phyloP scores from a whole-genome alignment of 2,797 vertebrate genomes.

The Lithobates pipiens region DNA sequence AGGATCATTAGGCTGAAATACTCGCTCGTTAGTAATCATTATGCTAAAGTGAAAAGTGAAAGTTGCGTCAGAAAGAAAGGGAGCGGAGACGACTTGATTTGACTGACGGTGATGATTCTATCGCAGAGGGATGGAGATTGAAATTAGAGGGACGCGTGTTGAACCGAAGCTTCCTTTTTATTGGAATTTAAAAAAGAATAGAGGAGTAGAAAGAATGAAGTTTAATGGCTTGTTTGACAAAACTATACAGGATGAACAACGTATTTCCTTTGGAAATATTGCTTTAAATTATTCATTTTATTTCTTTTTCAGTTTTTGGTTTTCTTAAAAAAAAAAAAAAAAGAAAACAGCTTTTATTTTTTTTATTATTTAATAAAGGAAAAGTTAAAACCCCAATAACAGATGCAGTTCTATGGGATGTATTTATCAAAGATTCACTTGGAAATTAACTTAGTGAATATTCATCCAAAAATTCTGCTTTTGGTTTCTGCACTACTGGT shows the following conservation, averaged over 20 bases:
- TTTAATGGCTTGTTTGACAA: background rate
- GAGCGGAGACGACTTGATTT: slow-evolving; percentile 21
- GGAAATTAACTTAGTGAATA: too few species aligned
- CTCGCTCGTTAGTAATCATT: slow-evolving; percentile 42
- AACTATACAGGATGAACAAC: background rate
- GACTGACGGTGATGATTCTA: slow-evolving; percentile 12
- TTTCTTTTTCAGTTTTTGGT: too few species aligned
- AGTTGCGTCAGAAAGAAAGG: slow-evolving; percentile 4
- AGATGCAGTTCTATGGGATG: too few species aligned
- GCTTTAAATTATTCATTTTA: too few species aligned
- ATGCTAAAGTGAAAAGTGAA: slow-evolving; percentile 39
- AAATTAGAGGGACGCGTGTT: slow-evolving; percentile 2
- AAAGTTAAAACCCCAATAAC: too few species aligned
- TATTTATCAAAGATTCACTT: too few species aligned
- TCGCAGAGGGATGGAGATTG: background rate
- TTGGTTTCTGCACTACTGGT: too few species aligned
- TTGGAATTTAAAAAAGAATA: background rate
- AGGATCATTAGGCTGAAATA: slow-evolving; percentile 47
- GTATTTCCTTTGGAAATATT: background rate
- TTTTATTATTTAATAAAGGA: too few species aligned
- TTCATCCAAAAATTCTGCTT: too few species aligned
- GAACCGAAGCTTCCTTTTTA: background rate
- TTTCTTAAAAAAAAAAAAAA: too few species aligned
- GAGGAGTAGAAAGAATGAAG: background rate
- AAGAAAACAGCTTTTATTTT: too few species aligned